phyloP scores from a whole-genome alignment of 2,888 invertebrate genomes.

The Alcis repandata region DNA sequence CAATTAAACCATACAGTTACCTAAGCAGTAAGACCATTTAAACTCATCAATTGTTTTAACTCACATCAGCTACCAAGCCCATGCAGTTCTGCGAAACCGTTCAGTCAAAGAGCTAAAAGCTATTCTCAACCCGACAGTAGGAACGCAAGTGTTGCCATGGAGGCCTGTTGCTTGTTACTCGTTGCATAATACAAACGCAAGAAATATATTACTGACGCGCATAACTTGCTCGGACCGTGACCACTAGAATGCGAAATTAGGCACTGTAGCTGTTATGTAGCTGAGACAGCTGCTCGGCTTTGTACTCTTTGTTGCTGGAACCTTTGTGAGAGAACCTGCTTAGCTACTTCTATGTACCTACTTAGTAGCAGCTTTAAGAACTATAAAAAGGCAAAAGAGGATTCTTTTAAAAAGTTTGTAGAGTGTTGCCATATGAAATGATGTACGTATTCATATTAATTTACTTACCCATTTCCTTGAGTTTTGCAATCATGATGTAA shows the following conservation, averaged over 20 bases:
- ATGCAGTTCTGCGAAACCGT: neutral
- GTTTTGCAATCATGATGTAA: no score
- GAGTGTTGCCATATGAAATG: neutral
- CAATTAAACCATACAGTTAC: neutral
- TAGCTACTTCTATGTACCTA: neutral
- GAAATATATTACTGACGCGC: constrained; percentile 24
- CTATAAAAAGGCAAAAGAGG: no score
- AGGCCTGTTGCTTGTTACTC: constrained; percentile 7
- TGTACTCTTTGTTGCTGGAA: neutral
- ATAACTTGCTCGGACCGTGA: constrained; percentile 32
- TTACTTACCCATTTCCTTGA: neutral
- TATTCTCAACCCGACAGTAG: constrained; percentile 1
- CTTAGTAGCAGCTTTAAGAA: no score
- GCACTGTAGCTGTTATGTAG: neutral
- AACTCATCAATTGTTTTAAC: neutral
- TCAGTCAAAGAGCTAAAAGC: neutral
- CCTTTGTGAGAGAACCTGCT: neutral
- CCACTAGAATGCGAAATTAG: constrained; percentile 32
- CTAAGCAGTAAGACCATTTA: neutral
- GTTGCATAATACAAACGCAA: constrained; percentile 34
- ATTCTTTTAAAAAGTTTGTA: no score
- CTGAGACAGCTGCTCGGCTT: neutral
- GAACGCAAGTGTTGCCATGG: constrained; percentile 16
- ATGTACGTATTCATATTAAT: neutral
- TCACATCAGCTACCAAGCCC: neutral